phyloP scores from a whole-genome alignment of 2,888 invertebrate species.

The Cryptophagus acutangulus region DNA sequence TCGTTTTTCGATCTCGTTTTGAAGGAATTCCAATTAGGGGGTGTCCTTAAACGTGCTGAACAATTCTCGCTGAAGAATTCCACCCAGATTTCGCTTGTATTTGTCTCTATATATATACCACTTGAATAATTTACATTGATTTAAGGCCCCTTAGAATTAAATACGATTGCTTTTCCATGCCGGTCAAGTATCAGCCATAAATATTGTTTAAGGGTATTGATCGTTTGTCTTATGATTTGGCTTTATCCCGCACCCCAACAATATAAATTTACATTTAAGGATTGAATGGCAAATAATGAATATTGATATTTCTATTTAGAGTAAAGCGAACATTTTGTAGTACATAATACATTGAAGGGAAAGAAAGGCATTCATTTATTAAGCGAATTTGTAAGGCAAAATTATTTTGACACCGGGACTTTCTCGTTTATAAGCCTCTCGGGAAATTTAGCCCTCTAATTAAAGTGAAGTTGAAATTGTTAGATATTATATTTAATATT shows the following conservation, averaged over 20 bases:
- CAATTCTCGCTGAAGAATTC: constrained; percentile 17
- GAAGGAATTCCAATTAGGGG: constrained; percentile 28
- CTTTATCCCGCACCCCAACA: too few relatives aligned
- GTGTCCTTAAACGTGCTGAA: constrained; percentile 7
- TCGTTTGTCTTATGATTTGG: too few relatives aligned
- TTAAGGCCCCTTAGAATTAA: constrained; percentile 28
- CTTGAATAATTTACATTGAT: constrained; percentile 24
- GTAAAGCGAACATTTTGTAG: too few relatives aligned
- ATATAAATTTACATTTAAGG: too few relatives aligned
- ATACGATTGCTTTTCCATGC: constrained; percentile 34
- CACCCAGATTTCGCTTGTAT: constrained; percentile 19
- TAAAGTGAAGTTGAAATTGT: constrained; percentile 22
- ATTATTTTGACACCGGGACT: background rate
- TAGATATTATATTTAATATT: constrained; percentile 26
- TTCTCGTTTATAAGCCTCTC: constrained; percentile 16
- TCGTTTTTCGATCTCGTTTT: constrained; percentile 19
- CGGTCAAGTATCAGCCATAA: constrained; percentile 38
- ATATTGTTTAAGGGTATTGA: constrained; percentile 27
- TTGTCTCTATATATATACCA: constrained; percentile 18
- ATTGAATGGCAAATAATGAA: too few relatives aligned
- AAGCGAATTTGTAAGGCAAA: background rate
- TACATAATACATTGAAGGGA: too few relatives aligned
- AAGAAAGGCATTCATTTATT: too few relatives aligned
- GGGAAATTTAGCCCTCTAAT: constrained; percentile 24
- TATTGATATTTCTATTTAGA: too few relatives aligned